phyloP scores from a whole-genome alignment of 2,888 invertebrate genomes.

The Xestobium rufovillosum region DNA sequence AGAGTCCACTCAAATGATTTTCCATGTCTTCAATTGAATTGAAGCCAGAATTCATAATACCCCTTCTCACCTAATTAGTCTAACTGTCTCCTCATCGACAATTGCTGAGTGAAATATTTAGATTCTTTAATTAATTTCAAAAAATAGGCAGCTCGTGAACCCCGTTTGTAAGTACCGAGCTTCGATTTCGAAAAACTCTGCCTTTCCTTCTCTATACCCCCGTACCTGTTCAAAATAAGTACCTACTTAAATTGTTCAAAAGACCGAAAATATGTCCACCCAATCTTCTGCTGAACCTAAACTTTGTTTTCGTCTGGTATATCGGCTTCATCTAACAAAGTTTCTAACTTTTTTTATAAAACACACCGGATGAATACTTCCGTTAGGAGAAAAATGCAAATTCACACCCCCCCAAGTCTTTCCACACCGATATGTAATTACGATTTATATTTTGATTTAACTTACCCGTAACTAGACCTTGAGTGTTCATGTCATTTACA shows the following conservation, averaged over 20 bases:
- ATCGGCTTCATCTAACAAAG: slow-evolving; percentile 11
- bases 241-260: slow-evolving; percentile 11
- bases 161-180: slow-evolving; percentile 9
- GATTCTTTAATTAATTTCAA: slow-evolving; percentile 9
- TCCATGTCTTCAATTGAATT: no score
- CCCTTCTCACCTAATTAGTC: no score
- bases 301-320: slow-evolving; percentile 10
- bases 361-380: slow-evolving; percentile 9
- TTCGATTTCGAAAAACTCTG: slow-evolving; percentile 11
- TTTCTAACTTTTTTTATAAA: slow-evolving; percentile 13
- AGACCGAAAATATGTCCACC: slow-evolving; percentile 7
- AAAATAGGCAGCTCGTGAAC: slow-evolving; percentile 13
- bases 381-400: slow-evolving; percentile 9
- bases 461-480: no score
- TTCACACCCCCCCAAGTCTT: slow-evolving; percentile 2
- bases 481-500: no score
- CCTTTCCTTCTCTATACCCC: slow-evolving; percentile 14
- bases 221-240: slow-evolving; percentile 13
- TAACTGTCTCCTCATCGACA: no score
- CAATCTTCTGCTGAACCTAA: slow-evolving; percentile 15
- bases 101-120: slow-evolving; percentile 7
- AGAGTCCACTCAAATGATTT: no score
- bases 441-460: no score
- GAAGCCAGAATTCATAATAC: no score
- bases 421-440: no score